Conservation (phyloP, 2,888 invertebrate species). For the Pristionchus arcanus region DNA sequence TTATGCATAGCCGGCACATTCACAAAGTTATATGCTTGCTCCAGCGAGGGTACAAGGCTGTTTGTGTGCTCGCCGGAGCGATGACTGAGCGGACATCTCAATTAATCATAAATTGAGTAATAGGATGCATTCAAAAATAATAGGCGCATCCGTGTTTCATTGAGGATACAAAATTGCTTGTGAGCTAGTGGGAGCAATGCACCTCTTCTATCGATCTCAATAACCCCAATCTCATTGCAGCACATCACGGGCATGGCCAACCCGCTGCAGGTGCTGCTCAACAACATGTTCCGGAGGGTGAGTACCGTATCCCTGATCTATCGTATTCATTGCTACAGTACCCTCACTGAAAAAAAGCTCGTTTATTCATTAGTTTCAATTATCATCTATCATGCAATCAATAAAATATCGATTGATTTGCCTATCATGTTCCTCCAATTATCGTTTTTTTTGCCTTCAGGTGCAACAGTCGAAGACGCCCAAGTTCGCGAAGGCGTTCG, state of each 20-base stretch:
- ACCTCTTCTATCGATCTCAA: neutral
- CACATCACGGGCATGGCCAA: slow-evolving; percentile 54
- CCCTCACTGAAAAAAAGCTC: neutral
- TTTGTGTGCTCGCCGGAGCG: no score
- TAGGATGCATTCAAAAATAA: no score
- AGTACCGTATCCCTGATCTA: slow-evolving; percentile 16
- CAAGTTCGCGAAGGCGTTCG: slow-evolving; percentile 91
- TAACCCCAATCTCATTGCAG: neutral
- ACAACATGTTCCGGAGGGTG: slow-evolving; percentile 65
- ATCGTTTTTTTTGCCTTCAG: slow-evolving; percentile 79
- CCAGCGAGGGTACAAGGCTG: no score
- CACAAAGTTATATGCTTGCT: no score
- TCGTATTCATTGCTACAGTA: neutral
- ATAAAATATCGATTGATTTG: no score
- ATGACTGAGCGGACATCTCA: no score
- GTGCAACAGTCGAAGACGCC: slow-evolving; percentile 94
- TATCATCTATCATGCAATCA: no score
- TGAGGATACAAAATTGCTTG: no score
- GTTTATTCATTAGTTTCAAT: neutral
- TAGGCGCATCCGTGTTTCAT: no score
- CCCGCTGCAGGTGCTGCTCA: slow-evolving; percentile 62
- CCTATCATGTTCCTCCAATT: neutral
- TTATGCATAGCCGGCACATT: no score
- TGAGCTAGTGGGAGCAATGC: no score
- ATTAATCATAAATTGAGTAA: no score